Percentiles rank a stretch among this genome's conserved stretches.
These are phyloP conservation scores for Hycleus cichorii DNA, from an alignment of 1,140 invertebrate species.

Conservation along the genomic window DNA sequence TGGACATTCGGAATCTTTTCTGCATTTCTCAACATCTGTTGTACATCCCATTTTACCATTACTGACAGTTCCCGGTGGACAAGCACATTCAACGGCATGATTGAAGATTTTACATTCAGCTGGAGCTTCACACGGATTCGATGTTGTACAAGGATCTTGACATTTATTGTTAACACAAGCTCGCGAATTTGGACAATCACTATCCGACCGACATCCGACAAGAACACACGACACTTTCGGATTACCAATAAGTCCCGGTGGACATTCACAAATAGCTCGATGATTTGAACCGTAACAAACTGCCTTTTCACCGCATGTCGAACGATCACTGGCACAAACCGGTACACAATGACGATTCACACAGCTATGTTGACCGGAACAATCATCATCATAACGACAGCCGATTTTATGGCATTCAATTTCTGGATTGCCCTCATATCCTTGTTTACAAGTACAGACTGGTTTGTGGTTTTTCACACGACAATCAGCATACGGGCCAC, in stretches of 20 bases:
- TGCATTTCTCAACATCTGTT: slow-evolving; percentile 55
- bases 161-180: slow-evolving; percentile 77
- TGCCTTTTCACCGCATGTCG: slow-evolving; percentile 43
- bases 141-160: slow-evolving; percentile 61
- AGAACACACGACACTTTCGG: slow-evolving; percentile 66
- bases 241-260: slow-evolving; percentile 72
- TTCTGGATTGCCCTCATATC: slow-evolving; percentile 74
- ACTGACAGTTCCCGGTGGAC: slow-evolving; percentile 67
- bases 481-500: slow-evolving; percentile 72
- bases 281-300: slow-evolving; percentile 71
- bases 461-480: slow-evolving; percentile 74
- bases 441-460: slow-evolving; percentile 70
- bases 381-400: slow-evolving; percentile 66
- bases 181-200: slow-evolving; percentile 64
- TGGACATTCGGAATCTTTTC: slow-evolving; percentile 73
- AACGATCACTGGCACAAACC: slow-evolving; percentile 60
- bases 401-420: slow-evolving; percentile 64
- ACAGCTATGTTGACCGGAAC: slow-evolving; percentile 67
- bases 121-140: slow-evolving; percentile 58
- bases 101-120: slow-evolving; percentile 69
- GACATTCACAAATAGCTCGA: slow-evolving; percentile 72
- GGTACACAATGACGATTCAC: slow-evolving; percentile 71
- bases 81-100: slow-evolving; percentile 67
- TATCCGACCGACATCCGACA: slow-evolving; percentile 66
- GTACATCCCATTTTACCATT: slow-evolving; percentile 59